These are phyloP conservation scores for Archilochus colubris DNA, from an alignment of 2,113 vertebrate genomes.

Conservation along the genomic window DNA sequence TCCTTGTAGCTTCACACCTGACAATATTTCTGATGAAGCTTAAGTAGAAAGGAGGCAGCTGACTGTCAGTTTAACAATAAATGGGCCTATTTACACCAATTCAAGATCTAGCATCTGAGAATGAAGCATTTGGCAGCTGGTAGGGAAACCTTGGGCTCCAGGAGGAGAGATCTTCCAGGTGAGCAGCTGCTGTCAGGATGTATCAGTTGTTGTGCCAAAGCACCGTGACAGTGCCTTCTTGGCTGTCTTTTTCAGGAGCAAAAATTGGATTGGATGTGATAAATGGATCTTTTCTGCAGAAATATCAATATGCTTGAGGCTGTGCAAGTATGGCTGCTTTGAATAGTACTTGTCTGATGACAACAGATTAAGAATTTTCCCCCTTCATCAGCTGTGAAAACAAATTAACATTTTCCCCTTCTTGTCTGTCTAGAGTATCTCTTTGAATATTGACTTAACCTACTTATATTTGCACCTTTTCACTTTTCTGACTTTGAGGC, in stretches of 20 bases:
- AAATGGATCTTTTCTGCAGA: not conserved
- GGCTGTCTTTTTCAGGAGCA: not conserved
- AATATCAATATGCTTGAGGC: not conserved
- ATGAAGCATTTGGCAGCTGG: not conserved
- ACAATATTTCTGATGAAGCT: not conserved
- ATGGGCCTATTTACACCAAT: not conserved
- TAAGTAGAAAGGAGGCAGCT: not conserved
- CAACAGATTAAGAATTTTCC: not conserved
- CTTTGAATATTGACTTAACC: not conserved
- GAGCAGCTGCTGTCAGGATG: slow-evolving; percentile 7
- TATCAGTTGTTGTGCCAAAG: not conserved
- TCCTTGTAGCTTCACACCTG: not conserved
- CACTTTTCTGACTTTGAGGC: not conserved
- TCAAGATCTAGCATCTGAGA: not conserved
- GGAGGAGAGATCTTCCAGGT: not conserved
- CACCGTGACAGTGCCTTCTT: not conserved
- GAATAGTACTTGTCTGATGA: not conserved
- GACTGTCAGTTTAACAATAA: not conserved
- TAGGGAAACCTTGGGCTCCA: not conserved
- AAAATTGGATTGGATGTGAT: not conserved
- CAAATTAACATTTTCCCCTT: not conserved
- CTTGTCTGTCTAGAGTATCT: not conserved
- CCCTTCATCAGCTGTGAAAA: not conserved
- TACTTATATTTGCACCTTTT: not conserved
- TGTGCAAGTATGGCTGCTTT: not conserved